Percentiles rank a stretch among this genome's conserved stretches.
phyloP scores from a whole-genome alignment of 2,113 vertebrate species.

The Cnemophilus loriae region DNA sequence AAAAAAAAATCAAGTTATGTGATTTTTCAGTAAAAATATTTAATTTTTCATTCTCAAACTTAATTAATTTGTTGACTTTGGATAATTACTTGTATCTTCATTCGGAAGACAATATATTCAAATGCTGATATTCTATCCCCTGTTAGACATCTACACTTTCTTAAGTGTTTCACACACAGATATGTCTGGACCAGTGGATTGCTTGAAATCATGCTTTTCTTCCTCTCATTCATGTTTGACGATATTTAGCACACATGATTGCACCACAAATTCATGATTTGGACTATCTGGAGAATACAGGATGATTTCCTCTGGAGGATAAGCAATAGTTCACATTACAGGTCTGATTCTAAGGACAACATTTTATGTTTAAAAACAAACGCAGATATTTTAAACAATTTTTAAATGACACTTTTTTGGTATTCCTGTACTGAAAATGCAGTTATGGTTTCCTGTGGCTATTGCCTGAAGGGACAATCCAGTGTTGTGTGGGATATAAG shows the following conservation, averaged over 20 bases:
- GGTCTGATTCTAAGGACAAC: not conserved
- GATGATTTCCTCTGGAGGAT: not conserved
- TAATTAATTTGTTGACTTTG: not conserved
- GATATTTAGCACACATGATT: not conserved
- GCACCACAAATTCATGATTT: not conserved
- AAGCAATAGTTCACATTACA: not conserved
- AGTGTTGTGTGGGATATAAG: not conserved
- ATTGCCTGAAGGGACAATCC: not conserved
- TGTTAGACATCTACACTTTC: not conserved
- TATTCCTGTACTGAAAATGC: not conserved
- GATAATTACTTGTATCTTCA: not conserved
- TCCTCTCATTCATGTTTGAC: not conserved
- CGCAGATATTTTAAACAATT: not conserved
- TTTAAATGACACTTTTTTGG: not conserved
- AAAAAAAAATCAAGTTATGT: not conserved
- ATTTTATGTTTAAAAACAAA: not conserved
- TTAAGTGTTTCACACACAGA: not conserved
- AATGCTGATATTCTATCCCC: not conserved
- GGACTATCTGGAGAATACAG: not conserved
- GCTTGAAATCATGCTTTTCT: not conserved
- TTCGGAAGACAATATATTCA: not conserved
- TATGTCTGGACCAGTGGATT: not conserved
- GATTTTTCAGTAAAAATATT: not conserved
- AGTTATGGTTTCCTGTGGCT: not conserved
- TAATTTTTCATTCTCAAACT: not conserved